phyloP scores from a whole-genome alignment of 1,140 invertebrate species.

The Zaprionus camerounensis region DNA sequence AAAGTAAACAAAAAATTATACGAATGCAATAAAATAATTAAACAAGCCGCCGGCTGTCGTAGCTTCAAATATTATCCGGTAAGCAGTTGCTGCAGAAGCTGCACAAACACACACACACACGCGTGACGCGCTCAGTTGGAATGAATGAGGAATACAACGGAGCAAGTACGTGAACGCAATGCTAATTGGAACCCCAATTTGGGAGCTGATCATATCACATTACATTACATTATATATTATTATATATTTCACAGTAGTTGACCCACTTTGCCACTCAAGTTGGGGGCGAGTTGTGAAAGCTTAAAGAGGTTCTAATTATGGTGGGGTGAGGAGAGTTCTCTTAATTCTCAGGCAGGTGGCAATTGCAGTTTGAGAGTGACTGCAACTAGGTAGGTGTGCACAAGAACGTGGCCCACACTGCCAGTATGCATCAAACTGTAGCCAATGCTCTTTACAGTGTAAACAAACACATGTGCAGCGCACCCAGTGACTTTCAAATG shows the following conservation, averaged over 20 bases:
- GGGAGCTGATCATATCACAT: constrained; percentile 39
- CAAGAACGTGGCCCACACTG: neutral
- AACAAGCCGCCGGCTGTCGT: constrained; percentile 46
- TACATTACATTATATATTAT: constrained; percentile 17
- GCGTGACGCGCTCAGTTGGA: constrained; percentile 31
- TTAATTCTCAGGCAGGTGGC: constrained; percentile 9
- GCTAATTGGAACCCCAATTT: constrained; percentile 37
- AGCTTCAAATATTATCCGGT: constrained; percentile 49
- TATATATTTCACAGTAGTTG: constrained; percentile 13
- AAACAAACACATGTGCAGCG: neutral
- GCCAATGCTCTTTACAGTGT: neutral
- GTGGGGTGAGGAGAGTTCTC: neutral
- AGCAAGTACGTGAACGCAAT: constrained; percentile 30
- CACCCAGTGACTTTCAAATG: constrained; percentile 3
- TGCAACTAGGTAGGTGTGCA: neutral
- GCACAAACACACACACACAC: constrained; percentile 25
- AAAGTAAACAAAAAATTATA: constrained; percentile 19
- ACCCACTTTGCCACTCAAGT: constrained; percentile 24
- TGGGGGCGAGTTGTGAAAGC: constrained; percentile 35
- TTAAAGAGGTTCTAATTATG: constrained; percentile 64
- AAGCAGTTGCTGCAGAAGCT: constrained; percentile 35
- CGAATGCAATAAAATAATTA: constrained; percentile 80
- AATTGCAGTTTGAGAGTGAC: constrained; percentile 15
- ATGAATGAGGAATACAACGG: constrained; percentile 9
- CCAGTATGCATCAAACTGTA: neutral